Conservation (phyloP, 2,888 invertebrate genomes). For the Hedya salicella region DNA sequence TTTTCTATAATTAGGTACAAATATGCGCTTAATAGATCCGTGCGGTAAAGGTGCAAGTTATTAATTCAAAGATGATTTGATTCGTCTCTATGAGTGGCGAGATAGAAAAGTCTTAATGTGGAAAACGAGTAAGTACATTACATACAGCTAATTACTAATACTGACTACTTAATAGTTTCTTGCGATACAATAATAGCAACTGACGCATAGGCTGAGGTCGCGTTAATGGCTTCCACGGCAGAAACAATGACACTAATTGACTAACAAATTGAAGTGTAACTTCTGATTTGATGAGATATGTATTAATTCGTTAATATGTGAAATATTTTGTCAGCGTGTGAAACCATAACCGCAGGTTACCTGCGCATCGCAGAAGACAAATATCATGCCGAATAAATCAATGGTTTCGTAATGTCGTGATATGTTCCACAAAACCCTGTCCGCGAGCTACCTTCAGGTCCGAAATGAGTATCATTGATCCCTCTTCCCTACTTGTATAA, state of each 20-base stretch:
- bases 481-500: constrained; percentile 64
- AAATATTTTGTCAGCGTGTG: constrained; percentile 31
- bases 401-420: constrained; percentile 58
- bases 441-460: constrained; percentile 66
- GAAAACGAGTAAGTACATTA: constrained; percentile 45
- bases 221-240: constrained; percentile 50
- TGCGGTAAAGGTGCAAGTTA: constrained; percentile 51
- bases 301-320: constrained; percentile 48
- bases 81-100: constrained; percentile 42
- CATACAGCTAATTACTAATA: constrained; percentile 46
- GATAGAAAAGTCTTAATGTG: constrained; percentile 40
- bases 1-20: constrained; percentile 49
- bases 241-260: constrained; percentile 48
- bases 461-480: constrained; percentile 71
- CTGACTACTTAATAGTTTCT: constrained; percentile 52
- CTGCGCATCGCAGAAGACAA: constrained; percentile 15
- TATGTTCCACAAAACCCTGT: constrained; percentile 79
- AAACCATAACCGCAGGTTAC: constrained; percentile 1
- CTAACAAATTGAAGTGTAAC: constrained; percentile 49
- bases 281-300: constrained; percentile 55
- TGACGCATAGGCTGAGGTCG: constrained; percentile 70
- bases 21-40: constrained; percentile 48
- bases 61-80: constrained; percentile 45
- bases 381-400: constrained; percentile 16
- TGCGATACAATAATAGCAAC: constrained; percentile 54